Evolutionary conservation across 2,888 invertebrate species (phyloP).

Genomic region (Beris morrisii): DNA sequence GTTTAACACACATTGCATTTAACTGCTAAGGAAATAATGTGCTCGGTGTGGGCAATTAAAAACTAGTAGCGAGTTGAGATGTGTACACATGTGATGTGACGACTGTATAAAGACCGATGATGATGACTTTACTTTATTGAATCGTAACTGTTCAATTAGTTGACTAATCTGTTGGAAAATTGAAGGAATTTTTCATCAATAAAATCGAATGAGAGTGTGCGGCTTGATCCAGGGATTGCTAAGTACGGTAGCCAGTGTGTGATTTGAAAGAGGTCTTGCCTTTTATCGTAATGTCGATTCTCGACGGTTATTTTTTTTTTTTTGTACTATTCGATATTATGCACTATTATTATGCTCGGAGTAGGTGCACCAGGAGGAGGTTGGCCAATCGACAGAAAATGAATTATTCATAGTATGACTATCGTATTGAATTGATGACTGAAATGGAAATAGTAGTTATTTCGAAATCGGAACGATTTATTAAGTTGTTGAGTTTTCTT

Average conservation of each 20-base stretch:
- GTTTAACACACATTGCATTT: too few relatives aligned
- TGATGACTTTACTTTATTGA: too few relatives aligned
- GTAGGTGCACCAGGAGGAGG: background rate
- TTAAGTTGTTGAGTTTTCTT: background rate
- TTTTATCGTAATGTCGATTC: too few relatives aligned
- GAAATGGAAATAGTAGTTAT: background rate
- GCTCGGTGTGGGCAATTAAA: too few relatives aligned
- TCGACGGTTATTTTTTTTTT: too few relatives aligned
- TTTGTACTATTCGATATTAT: background rate
- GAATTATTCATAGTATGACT: conserved; percentile 12
- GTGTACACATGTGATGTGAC: too few relatives aligned
- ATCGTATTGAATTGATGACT: background rate
- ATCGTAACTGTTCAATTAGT: conserved; percentile 24
- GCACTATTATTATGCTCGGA: background rate
- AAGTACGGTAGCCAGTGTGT: background rate
- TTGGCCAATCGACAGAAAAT: conserved; percentile 2
- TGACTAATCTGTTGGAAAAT: conserved; percentile 17
- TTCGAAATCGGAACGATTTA: conserved; percentile 12
- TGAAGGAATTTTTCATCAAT: conserved; percentile 22
- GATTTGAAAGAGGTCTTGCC: background rate
- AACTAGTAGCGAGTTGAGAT: too few relatives aligned
- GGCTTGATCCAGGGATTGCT: conserved; percentile 4
- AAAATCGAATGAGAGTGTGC: conserved; percentile 15
- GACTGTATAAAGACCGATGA: too few relatives aligned
- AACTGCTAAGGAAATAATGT: too few relatives aligned